These are phyloP conservation scores for Cathartes aura DNA, from an alignment of 2,113 vertebrate species.

Conservation along the genomic window DNA sequence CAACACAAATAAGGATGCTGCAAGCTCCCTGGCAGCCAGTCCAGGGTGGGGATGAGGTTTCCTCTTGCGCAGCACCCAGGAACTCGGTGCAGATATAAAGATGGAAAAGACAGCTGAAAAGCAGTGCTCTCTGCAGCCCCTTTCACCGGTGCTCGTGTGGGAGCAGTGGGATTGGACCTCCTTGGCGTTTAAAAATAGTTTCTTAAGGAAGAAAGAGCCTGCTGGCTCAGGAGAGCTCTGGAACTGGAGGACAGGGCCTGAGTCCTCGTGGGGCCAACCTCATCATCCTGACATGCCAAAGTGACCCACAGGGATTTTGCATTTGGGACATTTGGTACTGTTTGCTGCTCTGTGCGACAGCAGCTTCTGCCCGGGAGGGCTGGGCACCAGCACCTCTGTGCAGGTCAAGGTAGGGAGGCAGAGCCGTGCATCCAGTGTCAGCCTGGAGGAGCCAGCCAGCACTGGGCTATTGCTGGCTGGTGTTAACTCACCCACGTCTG, in stretches of 20 bases:
- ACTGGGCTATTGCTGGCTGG: fast-evolving
- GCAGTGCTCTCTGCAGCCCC: neutral
- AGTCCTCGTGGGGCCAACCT: neutral
- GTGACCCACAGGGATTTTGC: neutral
- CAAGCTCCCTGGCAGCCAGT: neutral
- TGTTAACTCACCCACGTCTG: neutral
- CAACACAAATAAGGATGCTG: neutral
- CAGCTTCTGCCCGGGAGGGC: neutral
- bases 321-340: neutral
- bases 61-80: neutral
- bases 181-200: neutral
- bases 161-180: neutral
- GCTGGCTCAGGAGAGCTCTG: neutral
- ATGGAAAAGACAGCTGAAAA: neutral
- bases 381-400: neutral
- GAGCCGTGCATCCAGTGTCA: neutral
- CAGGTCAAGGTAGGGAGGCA: neutral
- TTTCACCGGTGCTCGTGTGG: neutral
- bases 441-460: neutral
- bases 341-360: neutral
- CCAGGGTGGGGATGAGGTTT: neutral
- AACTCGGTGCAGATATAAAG: neutral
- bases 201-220: neutral
- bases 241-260: neutral
- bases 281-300: fast-evolving